Evolutionary conservation across 2,797 vertebrate species (phyloP), one percentile per base, ranked within the genome.

Genomic region (Protosalanx chinensis): DNA sequence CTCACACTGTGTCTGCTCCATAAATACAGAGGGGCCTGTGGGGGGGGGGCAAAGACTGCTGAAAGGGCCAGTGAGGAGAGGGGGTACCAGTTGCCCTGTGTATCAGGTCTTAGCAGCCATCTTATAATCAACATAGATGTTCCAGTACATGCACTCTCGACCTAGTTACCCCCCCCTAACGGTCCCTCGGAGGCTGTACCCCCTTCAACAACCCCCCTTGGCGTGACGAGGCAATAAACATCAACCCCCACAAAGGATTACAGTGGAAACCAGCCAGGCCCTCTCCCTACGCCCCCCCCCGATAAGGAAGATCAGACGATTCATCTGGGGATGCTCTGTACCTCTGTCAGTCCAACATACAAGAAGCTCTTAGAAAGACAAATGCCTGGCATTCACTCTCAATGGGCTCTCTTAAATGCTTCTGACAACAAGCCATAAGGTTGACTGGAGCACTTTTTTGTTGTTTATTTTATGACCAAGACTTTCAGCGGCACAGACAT

Each of bases 1-100:
- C 84, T 75, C 83, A 85, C 71, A 84, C 86, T 87, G 86, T 67
- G 85, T 84, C 0, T 86, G 84, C 85, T 90, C 86, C 88, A 90
- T 86, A 89, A 89, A 90, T 85, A 88, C 79, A 84, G 78, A 8
- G 81, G 80, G 83, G 86, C 85, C 84, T 83, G 1, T 27, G 23
- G 23, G 23, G 23, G 23, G 76, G 72, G 84, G 84, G 66, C 29
- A 84, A 73, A 73, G 81, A 75, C 66, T 60, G 72, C 5, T 81
- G 82, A 6, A 84, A 79, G 73, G 79, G 68, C 46, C 30, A 13
- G 33, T n/a, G 61, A 57, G n/a, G 35, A 5, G 23, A 3, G 62
- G 62, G 41, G 32, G 33, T 65, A 49, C 13, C 3, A 10, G 27
- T 56, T 32, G 46, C 6, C 51, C 51, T 56, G 66, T 57, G 49